phyloP scores from a whole-genome alignment of 1,140 invertebrate species.

The Drosophila ohnishii region DNA sequence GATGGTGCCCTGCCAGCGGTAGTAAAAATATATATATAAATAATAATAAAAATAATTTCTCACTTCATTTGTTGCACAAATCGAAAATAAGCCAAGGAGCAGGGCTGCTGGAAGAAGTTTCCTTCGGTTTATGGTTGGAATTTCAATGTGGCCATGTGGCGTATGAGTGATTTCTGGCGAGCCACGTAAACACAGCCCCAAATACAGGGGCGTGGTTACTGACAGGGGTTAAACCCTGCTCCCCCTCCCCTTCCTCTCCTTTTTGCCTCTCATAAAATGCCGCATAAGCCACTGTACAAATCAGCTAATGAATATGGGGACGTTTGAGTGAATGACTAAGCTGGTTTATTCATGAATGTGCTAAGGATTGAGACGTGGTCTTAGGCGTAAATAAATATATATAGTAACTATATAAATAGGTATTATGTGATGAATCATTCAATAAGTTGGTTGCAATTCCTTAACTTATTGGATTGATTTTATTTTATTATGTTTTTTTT shows the following conservation, averaged over 20 bases:
- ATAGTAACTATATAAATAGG: background rate
- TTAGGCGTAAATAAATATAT: slow-evolving; percentile 10
- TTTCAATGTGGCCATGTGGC: slow-evolving; percentile 38
- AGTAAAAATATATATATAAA: slow-evolving; percentile 72
- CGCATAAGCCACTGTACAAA: slow-evolving; percentile 10
- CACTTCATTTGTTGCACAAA: slow-evolving; percentile 80
- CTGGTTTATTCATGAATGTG: slow-evolving; percentile 9
- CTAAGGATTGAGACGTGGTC: slow-evolving; percentile 12
- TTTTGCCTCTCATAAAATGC: background rate
- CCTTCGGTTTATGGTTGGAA: slow-evolving; percentile 47
- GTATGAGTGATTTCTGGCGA: slow-evolving; percentile 54
- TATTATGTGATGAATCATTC: slow-evolving; percentile 2
- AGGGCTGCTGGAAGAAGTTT: slow-evolving; percentile 5
- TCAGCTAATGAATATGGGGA: slow-evolving; percentile 35
- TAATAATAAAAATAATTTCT: slow-evolving; percentile 79
- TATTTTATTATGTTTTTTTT: too few species aligned
- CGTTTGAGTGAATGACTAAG: slow-evolving; percentile 24
- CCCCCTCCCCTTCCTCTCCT: background rate
- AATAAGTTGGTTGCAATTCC: background rate
- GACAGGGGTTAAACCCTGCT: too few species aligned
- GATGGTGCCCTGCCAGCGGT: slow-evolving; percentile 17
- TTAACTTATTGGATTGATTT: background rate
- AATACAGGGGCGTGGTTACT: background rate
- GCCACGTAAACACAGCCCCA: background rate
- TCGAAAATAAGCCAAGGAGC: slow-evolving; percentile 57